A percentile compares a stretch with the other conserved stretches of the same genome.
Evolutionary conservation across 2,797 vertebrate species (phyloP).

Genomic region (Percopsis omiscomaycus): DNA sequence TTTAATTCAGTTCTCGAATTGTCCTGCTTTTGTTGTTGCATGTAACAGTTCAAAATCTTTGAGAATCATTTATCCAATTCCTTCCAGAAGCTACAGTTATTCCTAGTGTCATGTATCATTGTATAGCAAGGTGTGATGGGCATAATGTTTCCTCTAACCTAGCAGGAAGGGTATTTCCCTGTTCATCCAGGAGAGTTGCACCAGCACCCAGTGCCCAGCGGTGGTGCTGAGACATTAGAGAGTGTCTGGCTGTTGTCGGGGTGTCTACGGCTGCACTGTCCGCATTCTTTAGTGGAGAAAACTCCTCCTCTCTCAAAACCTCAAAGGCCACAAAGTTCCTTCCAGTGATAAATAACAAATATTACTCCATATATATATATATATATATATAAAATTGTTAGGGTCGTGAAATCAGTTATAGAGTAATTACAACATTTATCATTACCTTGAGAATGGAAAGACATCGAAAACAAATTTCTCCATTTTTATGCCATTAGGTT

Average conservation of each 20-base stretch:
- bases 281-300: slow-evolving; percentile 91
- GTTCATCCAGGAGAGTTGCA: slow-evolving; percentile 76
- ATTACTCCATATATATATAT: no score
- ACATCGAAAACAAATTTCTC: slow-evolving; percentile 99
- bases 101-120: not conserved
- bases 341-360: slow-evolving; percentile 6
- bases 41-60: no score
- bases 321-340: slow-evolving; percentile 93
- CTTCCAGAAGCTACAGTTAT: not conserved
- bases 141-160: slow-evolving; percentile 63
- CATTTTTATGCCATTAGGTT: slow-evolving; percentile 94
- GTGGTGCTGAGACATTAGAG: slow-evolving; percentile 86
- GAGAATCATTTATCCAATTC: no score
- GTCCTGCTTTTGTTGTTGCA: no score
- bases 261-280: slow-evolving; percentile 80
- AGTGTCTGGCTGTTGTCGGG: slow-evolving; percentile 78
- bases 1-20: no score
- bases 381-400: no score
- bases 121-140: not conserved
- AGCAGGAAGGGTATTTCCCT: slow-evolving; percentile 59
- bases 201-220: slow-evolving; percentile 84
- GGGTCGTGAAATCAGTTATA: not conserved
- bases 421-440: not conserved
- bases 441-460: slow-evolving; percentile 90
- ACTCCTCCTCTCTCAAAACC: slow-evolving; percentile 90